These are phyloP conservation scores for Deilephila porcellus DNA, from an alignment of 2,888 invertebrate genomes.

Conservation along the genomic window DNA sequence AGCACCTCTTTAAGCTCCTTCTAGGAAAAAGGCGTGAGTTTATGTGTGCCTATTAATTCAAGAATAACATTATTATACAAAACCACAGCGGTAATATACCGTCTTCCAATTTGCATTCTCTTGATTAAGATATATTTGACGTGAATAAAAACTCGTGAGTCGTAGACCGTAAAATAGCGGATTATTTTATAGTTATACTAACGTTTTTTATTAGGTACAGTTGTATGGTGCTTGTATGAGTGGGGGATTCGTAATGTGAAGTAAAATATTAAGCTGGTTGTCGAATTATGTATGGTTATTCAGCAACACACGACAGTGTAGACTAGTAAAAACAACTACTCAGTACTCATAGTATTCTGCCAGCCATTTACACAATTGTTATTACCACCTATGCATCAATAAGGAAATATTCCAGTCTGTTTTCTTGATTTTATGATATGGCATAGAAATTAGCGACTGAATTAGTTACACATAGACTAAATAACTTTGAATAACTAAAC, in stretches of 20 bases:
- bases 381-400: neutral
- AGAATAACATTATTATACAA: neutral
- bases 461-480: no score
- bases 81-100: slow-evolving; percentile 7
- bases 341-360: no score
- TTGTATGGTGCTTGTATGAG: no score
- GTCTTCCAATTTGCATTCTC: slow-evolving; percentile 14
- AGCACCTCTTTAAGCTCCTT: no score
- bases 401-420: neutral
- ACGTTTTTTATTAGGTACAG: no score
- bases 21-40: neutral
- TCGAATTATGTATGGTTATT: no score
- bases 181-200: slow-evolving; percentile 1
- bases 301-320: no score
- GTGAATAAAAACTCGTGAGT: slow-evolving; percentile 6
- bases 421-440: no score
- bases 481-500: no score
- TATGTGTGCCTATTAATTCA: neutral
- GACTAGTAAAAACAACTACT: no score
- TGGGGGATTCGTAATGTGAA: neutral
- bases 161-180: slow-evolving; percentile 17
- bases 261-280: neutral
- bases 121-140: slow-evolving; percentile 16
- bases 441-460: no score
- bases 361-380: neutral